phyloP scores from a whole-genome alignment of 1,140 invertebrate genomes.

The Drosophila santomea region DNA sequence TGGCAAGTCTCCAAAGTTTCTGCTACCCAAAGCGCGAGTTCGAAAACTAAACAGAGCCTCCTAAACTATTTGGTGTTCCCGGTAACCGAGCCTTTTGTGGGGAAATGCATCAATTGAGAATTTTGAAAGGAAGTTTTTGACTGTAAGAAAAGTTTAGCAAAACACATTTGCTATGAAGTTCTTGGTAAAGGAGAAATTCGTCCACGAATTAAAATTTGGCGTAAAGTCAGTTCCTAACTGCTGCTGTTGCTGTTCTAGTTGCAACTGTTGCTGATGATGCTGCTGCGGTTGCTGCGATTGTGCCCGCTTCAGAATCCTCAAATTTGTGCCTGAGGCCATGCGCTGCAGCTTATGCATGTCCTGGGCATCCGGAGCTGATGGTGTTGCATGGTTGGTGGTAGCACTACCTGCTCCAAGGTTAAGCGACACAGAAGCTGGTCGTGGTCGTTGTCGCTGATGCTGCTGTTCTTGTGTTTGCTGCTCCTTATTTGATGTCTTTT shows the following conservation, averaged over 20 bases:
- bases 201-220: slow-evolving; percentile 84
- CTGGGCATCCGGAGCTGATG: slow-evolving; percentile 28
- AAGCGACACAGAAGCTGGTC: slow-evolving; percentile 76
- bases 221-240: slow-evolving; percentile 49
- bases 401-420: slow-evolving; percentile 43
- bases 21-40: slow-evolving; percentile 15
- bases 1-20: slow-evolving; percentile 50
- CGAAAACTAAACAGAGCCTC: slow-evolving; percentile 4
- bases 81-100: slow-evolving; percentile 46
- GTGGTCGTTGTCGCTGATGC: slow-evolving; percentile 58
- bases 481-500: slow-evolving; percentile 55
- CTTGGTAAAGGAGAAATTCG: slow-evolving; percentile 84
- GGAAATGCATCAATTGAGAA: slow-evolving; percentile 45
- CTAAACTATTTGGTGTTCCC: slow-evolving; percentile 25
- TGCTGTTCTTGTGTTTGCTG: slow-evolving; percentile 33
- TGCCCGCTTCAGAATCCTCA: slow-evolving; percentile 64
- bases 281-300: slow-evolving; percentile 66
- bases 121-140: slow-evolving; percentile 31
- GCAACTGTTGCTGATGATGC: slow-evolving; percentile 47
- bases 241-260: slow-evolving; percentile 32
- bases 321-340: slow-evolving; percentile 79
- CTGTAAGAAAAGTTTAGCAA: slow-evolving; percentile 63
- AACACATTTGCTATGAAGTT: slow-evolving; percentile 84
- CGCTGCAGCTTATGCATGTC: slow-evolving; percentile 62
- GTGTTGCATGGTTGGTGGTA: slow-evolving; percentile 3